Evolutionary conservation across 2,888 invertebrate species (phyloP).

Genomic region (Macrosoma leucophasiata): DNA sequence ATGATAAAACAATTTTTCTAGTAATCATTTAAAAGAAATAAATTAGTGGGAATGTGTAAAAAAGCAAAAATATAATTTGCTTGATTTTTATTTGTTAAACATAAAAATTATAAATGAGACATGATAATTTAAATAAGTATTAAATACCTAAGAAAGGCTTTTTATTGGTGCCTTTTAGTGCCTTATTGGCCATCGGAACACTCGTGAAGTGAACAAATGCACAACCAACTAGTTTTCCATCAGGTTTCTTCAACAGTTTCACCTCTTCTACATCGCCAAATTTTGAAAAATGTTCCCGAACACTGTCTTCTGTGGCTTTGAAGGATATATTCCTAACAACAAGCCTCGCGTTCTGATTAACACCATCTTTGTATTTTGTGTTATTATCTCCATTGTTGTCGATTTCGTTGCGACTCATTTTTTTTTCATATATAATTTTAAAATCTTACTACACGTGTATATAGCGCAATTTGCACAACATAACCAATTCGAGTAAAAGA

Average conservation of each 20-base stretch:
- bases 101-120: too few species aligned
- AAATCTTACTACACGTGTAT: slow-evolving; percentile 6
- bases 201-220: slow-evolving; percentile 90
- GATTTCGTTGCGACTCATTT: slow-evolving; percentile 36
- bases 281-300: slow-evolving; percentile 81
- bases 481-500: too few species aligned
- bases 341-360: slow-evolving; percentile 70
- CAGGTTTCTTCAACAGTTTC: slow-evolving; percentile 81
- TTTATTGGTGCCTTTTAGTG: slow-evolving; percentile 80
- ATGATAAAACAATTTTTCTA: slow-evolving; percentile 3
- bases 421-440: not conserved
- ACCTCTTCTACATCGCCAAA: slow-evolving; percentile 87
- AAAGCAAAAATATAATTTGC: too few species aligned
- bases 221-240: slow-evolving; percentile 88
- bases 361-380: slow-evolving; percentile 30
- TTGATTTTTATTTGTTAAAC: too few species aligned
- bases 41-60: too few species aligned
- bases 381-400: slow-evolving; percentile 35
- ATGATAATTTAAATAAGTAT: slow-evolving; percentile 6
- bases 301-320: slow-evolving; percentile 82
- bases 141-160: slow-evolving; percentile 76
- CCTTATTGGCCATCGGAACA: slow-evolving; percentile 86
- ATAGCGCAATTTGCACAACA: not conserved
- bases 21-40: not conserved
- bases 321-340: slow-evolving; percentile 82